Percentiles rank a stretch among this genome's conserved stretches.
These are phyloP conservation scores for Allobates femoralis DNA, from an alignment of 2,797 vertebrate species.

Conservation along the genomic window DNA sequence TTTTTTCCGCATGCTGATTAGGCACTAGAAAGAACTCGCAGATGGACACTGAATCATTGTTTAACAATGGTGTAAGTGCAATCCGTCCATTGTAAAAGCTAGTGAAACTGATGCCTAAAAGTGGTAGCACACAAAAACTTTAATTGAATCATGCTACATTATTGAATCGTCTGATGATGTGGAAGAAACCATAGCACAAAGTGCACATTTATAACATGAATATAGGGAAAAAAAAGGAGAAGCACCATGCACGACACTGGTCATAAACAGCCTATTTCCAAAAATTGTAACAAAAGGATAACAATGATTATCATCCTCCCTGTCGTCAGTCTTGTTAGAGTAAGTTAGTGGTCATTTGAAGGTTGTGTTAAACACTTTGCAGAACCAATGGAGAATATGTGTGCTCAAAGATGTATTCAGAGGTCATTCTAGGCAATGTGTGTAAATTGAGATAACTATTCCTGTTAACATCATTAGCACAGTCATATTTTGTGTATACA, in stretches of 20 bases:
- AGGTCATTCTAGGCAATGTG: conserved; percentile 34
- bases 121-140: too few species aligned
- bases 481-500: conserved; percentile 35
- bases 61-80: too few species aligned
- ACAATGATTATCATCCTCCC: neutral
- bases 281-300: too few species aligned
- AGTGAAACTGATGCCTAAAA: too few species aligned
- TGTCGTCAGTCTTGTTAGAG: neutral
- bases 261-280: neutral
- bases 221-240: neutral
- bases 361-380: neutral
- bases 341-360: conserved; percentile 5
- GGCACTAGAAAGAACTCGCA: too few species aligned
- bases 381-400: conserved; percentile 22
- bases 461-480: conserved; percentile 24
- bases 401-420: conserved; percentile 10
- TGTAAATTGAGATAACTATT: conserved; percentile 31
- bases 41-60: too few species aligned
- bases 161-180: too few species aligned
- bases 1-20: too few species aligned
- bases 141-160: too few species aligned
- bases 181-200: too few species aligned
- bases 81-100: too few species aligned
- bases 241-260: neutral
- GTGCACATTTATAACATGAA: too few species aligned